A percentile compares a stretch with the other conserved stretches of the same genome.
phyloP scores from a whole-genome alignment of 2,797 vertebrate species.

The Sarcoramphus papa region DNA sequence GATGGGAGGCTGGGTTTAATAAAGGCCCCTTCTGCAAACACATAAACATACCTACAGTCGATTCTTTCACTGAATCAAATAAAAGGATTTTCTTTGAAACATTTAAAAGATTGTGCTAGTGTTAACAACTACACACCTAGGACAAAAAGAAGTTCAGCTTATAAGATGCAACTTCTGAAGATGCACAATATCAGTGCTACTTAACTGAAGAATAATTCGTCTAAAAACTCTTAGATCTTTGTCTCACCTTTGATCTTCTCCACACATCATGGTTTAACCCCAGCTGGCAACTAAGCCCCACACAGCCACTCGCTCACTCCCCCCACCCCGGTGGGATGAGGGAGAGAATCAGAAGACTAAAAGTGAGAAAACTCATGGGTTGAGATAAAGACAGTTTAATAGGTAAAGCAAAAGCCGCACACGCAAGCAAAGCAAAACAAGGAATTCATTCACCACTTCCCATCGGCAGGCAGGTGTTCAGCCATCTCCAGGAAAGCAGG shows the following conservation, averaged over 20 bases:
- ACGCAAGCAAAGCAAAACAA: too few relatives aligned
- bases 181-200: neutral
- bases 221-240: neutral
- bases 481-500: too few relatives aligned
- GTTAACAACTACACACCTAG: neutral
- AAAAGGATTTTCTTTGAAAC: neutral
- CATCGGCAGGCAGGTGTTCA: too few relatives aligned
- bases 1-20: neutral
- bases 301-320: rapidly evolving
- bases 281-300: neutral
- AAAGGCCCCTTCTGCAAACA: neutral
- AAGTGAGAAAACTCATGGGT: too few relatives aligned
- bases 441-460: too few relatives aligned
- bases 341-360: neutral
- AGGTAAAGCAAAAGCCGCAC: too few relatives aligned
- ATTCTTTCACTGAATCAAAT: neutral
- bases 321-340: neutral
- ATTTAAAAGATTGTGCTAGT: neutral
- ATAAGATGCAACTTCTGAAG: neutral
- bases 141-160: neutral
- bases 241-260: neutral
- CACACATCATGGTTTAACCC: neutral
- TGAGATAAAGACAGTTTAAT: too few relatives aligned
- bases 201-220: neutral
- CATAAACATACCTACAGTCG: rapidly evolving